A percentile compares a stretch with the other conserved stretches of the same genome.
phyloP scores from a whole-genome alignment of 2,888 invertebrate species.

The Parochlus steinenii region DNA sequence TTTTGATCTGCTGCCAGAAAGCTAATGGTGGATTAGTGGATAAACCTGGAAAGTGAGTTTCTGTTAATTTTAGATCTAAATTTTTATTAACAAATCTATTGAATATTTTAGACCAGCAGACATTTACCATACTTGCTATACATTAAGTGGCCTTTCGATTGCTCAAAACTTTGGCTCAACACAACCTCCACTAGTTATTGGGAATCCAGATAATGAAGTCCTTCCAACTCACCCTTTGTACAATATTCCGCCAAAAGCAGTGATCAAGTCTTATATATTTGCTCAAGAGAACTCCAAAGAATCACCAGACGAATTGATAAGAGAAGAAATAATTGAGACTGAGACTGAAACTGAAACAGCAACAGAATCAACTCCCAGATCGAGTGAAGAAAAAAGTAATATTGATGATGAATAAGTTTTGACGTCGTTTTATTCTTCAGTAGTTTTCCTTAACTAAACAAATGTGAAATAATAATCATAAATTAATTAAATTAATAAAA shows the following conservation, averaged over 20 bases:
- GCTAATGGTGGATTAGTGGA: constrained; percentile 80
- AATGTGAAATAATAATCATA: too few species aligned
- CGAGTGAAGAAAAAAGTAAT: too few species aligned
- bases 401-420: too few species aligned
- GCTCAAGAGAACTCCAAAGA: constrained; percentile 24
- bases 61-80: constrained; percentile 1
- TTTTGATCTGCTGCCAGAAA: constrained; percentile 83
- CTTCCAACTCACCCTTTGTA: constrained; percentile 66
- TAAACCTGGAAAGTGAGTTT: constrained; percentile 82
- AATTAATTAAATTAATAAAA: too few species aligned
- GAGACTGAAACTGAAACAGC: too few species aligned
- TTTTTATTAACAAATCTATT: constrained; percentile 8
- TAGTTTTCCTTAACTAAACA: too few species aligned
- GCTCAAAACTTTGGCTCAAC: constrained; percentile 54
- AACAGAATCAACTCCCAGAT: too few species aligned
- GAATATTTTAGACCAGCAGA: constrained; percentile 53
- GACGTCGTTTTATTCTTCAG: too few species aligned
- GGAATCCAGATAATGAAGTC: constrained; percentile 50
- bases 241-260: constrained; percentile 56
- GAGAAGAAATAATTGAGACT: too few species aligned
- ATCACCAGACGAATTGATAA: too few species aligned
- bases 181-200: constrained; percentile 40
- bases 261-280: constrained; percentile 33
- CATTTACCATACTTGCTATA: constrained; percentile 95
- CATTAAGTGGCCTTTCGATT: constrained; percentile 83